Evolutionary conservation across 30 jellyfish, hydroid and myxozoan species (phyloP), one percentile per base, ranked within the genome.

Genomic region (Pelagia noctiluca): DNA sequence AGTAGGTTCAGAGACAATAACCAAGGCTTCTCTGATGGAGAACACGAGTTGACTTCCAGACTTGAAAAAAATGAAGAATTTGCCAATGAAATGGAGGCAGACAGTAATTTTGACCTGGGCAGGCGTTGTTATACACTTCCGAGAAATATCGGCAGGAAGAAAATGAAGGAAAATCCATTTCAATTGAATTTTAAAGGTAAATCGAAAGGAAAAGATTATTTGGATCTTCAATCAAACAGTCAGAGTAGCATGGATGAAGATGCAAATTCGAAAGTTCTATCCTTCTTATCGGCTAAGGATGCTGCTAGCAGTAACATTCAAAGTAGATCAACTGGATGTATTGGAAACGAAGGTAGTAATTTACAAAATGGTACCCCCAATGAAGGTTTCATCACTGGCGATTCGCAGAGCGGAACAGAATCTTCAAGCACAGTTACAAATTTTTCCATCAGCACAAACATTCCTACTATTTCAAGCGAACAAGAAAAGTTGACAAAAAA

Each of bases 1-100:
- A 75, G 84, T n/a, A 65, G 84, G 33, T 86, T 35, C 57, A 68
- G 96, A 26, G 96, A 54, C 64, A 71, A 74, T 30, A 67, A 66
- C 69, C 76, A 38, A n/a, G 90, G 93, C 16, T 78, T 72, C 52
- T 92, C 98, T 22, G 98, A 92, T 68, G 98, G 93, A 16, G 98
- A 92, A 71, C 96, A 85, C 34, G 98, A 92, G 36, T 68, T 72
- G 23, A 84, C 92, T 36, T 81, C 95, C 37, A 85, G 98, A 42
- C 42, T 92, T 47, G 96, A 92, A 48, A 80, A 50, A 33, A 26
- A 62, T 33, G 98, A 91, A 54, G 96, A 91, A 37, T 13, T 36
- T 3, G 89, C 25, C 28, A 76, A 48, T 2, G 87, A 33, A 2
- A 80, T 42, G 10, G 60, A 46, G 35, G 92, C 54, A 53, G 92